Conservation (phyloP, 2,888 invertebrate genomes). For the Oxyteleia sp. region DNA sequence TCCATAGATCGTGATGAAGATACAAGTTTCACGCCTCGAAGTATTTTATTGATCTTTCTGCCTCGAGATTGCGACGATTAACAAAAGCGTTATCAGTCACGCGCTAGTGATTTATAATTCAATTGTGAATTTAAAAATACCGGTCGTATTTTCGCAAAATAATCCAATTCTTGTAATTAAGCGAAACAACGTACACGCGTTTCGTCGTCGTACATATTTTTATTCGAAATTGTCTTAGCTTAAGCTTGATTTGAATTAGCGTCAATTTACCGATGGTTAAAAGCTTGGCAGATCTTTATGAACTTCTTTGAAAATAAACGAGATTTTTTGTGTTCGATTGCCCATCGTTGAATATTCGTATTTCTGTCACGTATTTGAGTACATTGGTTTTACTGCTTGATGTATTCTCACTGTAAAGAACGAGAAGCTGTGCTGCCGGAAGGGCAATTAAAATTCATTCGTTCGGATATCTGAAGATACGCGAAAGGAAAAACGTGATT, state of each 20-base stretch:
- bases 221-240: slow-evolving; percentile 17
- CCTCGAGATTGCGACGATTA: slow-evolving; percentile 53
- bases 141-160: slow-evolving; percentile 1
- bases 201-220: slow-evolving; percentile 33
- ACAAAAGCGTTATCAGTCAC: slow-evolving; percentile 52
- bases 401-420: slow-evolving; percentile 73
- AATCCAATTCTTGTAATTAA: slow-evolving; percentile 27
- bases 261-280: slow-evolving; percentile 42
- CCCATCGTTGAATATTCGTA: slow-evolving; percentile 65
- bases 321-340: slow-evolving; percentile 70
- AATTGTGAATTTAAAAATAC: slow-evolving; percentile 42
- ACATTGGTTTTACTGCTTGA: slow-evolving; percentile 76
- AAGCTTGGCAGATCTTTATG: slow-evolving; percentile 39
- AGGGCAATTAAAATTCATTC: slow-evolving; percentile 79
- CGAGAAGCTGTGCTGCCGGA: slow-evolving; percentile 69
- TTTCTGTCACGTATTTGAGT: slow-evolving; percentile 74
- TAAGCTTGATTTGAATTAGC: slow-evolving; percentile 43
- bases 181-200: slow-evolving; percentile 29
- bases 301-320: slow-evolving; percentile 66
- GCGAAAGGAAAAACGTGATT: slow-evolving; percentile 78
- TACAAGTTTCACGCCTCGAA: slow-evolving; percentile 66
- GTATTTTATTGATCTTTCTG: slow-evolving; percentile 63
- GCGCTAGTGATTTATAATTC: slow-evolving; percentile 56
- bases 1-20: slow-evolving; percentile 72
- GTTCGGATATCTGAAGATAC: slow-evolving; percentile 74